Percentiles rank a stretch among this genome's conserved stretches.
Conservation (phyloP, 2,113 vertebrate species). For the Sinocyclocheilus maitianheensis region DNA sequence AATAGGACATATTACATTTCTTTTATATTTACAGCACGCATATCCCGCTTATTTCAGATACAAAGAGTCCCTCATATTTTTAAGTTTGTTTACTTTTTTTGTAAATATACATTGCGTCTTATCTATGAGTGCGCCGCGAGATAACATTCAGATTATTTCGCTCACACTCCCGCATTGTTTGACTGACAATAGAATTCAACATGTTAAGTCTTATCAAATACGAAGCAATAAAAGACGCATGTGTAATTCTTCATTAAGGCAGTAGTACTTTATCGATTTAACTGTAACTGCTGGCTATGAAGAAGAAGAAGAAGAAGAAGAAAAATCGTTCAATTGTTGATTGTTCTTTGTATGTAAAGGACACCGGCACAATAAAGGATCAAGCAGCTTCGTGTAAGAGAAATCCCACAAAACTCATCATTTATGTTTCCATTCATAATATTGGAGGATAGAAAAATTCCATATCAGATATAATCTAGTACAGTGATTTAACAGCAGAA, state of each 20-base stretch:
- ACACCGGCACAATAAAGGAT: constrained; percentile 33
- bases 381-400: constrained; percentile 34
- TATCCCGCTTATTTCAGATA: neutral
- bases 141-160: constrained; percentile 44
- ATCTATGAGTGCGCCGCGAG: constrained; percentile 36
- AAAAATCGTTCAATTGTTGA: constrained; percentile 58
- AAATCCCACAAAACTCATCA: neutral
- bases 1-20: neutral
- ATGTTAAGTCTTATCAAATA: neutral
- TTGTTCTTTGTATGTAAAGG: constrained; percentile 64
- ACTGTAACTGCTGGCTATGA: neutral
- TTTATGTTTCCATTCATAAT: constrained; percentile 8
- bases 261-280: neutral
- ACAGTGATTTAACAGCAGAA: constrained; percentile 1
- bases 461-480: neutral
- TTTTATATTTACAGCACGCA: neutral
- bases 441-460: neutral
- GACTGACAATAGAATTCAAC: neutral
- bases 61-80: constrained; percentile 24
- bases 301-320: constrained; percentile 22
- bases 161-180: constrained; percentile 24
- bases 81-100: constrained; percentile 49
- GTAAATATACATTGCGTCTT: constrained; percentile 49
- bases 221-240: neutral
- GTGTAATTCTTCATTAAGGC: neutral